A percentile compares a stretch with the other conserved stretches of the same genome.
phyloP scores from a whole-genome alignment of 1,140 invertebrate genomes.

The Amyelois transitella region DNA sequence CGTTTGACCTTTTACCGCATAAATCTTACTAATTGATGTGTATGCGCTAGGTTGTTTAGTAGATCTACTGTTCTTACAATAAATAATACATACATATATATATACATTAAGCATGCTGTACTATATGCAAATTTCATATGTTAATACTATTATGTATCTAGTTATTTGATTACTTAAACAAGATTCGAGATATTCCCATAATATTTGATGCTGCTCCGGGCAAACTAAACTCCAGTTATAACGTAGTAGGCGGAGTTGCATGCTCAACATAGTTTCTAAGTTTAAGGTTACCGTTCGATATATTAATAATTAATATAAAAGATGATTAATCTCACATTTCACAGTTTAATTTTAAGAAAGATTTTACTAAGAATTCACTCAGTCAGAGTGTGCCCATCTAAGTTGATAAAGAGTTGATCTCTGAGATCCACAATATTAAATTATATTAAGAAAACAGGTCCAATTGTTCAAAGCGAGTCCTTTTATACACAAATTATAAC shows the following conservation, averaged over 20 bases:
- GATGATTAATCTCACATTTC: neutral
- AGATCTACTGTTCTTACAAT: no score
- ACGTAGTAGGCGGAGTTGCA: neutral
- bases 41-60: no score
- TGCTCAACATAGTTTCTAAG: neutral
- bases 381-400: no score
- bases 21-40: no score
- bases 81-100: no score
- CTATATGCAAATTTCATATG: neutral
- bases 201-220: neutral
- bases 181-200: no score
- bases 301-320: neutral
- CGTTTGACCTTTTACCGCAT: no score
- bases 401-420: no score
- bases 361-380: neutral
- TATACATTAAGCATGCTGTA: neutral
- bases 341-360: neutral
- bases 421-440: no score
- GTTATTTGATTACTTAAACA: neutral
- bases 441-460: no score
- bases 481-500: no score
- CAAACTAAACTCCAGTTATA: neutral
- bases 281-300: neutral
- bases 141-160: neutral
- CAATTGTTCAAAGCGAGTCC: no score